Conservation (phyloP, 1,140 invertebrate genomes). For the Chrysoperla carnea region DNA sequence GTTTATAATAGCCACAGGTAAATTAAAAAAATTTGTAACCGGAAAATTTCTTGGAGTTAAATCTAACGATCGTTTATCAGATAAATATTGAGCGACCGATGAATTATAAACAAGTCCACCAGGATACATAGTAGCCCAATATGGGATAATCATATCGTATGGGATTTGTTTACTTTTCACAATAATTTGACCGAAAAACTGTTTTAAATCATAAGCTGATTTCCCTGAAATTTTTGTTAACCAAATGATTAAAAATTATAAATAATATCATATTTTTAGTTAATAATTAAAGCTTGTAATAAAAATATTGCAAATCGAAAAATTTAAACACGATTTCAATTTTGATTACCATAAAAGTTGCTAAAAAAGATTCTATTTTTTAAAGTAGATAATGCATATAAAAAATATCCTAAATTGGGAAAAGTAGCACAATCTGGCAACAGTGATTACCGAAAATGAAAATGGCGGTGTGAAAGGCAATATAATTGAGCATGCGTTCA, state of each 20-base stretch:
- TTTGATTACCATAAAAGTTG: background rate
- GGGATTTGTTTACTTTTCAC: slow-evolving; percentile 46
- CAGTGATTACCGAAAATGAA: too few relatives aligned
- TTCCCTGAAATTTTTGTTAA: slow-evolving; percentile 25
- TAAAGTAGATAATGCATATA: too few relatives aligned
- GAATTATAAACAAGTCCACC: slow-evolving; percentile 34
- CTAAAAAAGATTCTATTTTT: too few relatives aligned
- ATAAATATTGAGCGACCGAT: slow-evolving; percentile 32
- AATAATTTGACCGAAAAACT: slow-evolving; percentile 44
- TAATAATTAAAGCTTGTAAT: background rate
- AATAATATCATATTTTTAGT: background rate
- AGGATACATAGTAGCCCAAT: slow-evolving; percentile 32
- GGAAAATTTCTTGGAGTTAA: slow-evolving; percentile 30
- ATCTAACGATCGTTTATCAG: slow-evolving; percentile 25
- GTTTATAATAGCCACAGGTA: slow-evolving; percentile 49
- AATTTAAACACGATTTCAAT: background rate
- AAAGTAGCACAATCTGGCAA: too few relatives aligned
- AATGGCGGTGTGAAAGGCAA: too few relatives aligned
- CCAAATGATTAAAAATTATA: background rate
- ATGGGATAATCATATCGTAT: slow-evolving; percentile 35
- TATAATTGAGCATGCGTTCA: too few relatives aligned
- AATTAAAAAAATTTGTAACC: slow-evolving; percentile 51
- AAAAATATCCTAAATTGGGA: too few relatives aligned
- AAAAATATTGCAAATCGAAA: background rate
- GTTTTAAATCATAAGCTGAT: slow-evolving; percentile 29